Conservation (phyloP, 2,888 invertebrate species). For the Branchellion lobata region DNA sequence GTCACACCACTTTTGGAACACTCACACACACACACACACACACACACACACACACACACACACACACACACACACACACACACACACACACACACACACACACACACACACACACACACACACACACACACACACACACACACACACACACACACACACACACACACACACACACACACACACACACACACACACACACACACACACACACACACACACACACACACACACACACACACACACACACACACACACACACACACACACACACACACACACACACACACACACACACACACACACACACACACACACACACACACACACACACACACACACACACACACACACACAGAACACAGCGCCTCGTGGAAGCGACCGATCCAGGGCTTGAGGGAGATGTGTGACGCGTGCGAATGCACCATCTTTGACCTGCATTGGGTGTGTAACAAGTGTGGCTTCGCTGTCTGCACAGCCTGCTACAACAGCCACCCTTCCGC, state of each 20-base stretch:
- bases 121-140: constrained; percentile 23
- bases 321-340: no score
- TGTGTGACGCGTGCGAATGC: constrained; percentile 96
- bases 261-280: no score
- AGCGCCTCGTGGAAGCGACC: constrained; percentile 81
- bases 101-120: constrained; percentile 23
- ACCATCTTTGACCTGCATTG: constrained; percentile 96
- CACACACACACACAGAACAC: neutral
- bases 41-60: constrained; percentile 12
- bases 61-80: constrained; percentile 19
- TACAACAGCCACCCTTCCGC: constrained; percentile 60
- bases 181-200: no score
- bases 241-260: no score
- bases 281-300: no score
- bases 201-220: no score
- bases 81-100: constrained; percentile 19
- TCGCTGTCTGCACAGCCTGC: constrained; percentile 94
- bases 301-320: no score
- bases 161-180: no score
- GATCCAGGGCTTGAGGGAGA: constrained; percentile 89
- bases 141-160: constrained; percentile 3
- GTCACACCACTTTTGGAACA: no score
- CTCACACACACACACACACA: neutral
- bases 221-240: no score
- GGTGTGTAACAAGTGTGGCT: constrained; percentile 89